Conservation (phyloP, 2,797 vertebrate genomes). For the Acanthis flammea region DNA sequence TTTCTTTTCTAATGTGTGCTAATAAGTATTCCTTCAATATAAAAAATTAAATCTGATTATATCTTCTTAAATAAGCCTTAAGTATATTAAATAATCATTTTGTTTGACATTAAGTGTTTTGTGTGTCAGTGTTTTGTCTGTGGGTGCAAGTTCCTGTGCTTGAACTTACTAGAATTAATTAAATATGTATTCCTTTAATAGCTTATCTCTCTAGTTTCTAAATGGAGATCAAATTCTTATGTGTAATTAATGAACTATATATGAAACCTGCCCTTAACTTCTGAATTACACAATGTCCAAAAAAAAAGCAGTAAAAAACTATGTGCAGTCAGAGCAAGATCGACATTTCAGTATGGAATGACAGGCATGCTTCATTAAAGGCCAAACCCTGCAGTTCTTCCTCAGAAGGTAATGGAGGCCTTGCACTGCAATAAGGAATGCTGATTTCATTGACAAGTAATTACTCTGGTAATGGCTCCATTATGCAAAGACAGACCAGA, state of each 20-base stretch:
- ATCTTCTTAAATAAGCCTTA: not conserved
- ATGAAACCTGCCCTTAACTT: not conserved
- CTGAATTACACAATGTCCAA: not conserved
- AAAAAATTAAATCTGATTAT: not conserved
- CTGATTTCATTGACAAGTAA: not conserved
- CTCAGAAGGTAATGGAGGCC: not conserved
- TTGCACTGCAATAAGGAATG: not conserved
- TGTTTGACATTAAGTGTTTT: not conserved
- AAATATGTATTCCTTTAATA: not conserved
- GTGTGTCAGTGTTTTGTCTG: not conserved
- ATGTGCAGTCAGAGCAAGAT: not conserved
- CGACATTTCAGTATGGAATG: not conserved
- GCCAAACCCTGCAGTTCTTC: not conserved
- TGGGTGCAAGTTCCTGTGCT: not conserved
- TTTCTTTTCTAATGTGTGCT: not conserved
- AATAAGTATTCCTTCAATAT: not conserved
- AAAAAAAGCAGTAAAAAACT: not conserved
- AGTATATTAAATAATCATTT: not conserved
- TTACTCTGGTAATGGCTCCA: not conserved
- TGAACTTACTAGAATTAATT: not conserved
- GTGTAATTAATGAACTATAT: not conserved
- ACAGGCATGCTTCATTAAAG: conserved; percentile 4
- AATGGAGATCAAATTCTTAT: not conserved
- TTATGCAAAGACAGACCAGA: not conserved
- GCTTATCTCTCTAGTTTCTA: not conserved